Evolutionary conservation across 2,113 vertebrate genomes (phyloP), one percentile per base, ranked within the genome.

Genomic region (Saccopteryx bilineata): DNA sequence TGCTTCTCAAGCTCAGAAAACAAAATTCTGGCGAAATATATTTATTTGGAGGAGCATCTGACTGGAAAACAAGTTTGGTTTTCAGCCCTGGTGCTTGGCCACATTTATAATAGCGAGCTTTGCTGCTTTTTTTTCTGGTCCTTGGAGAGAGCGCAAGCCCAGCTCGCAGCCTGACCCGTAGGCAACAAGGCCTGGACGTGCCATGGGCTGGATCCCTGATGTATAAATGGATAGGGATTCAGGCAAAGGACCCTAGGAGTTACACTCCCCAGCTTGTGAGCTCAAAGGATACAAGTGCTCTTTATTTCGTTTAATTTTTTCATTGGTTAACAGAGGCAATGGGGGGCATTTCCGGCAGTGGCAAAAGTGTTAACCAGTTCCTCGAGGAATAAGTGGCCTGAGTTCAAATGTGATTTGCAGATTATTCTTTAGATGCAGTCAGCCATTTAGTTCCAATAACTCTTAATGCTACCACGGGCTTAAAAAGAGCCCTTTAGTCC

Each of bases 1-100:
- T 97, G 97, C 96, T 97, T 96, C 93, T 92, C 96, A 89, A 97
- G 92, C 97, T 96, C 97, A 96, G 97, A 98, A 97, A 98, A 97
- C 96, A 93, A 74, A 92, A 97, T 74, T 91, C 72, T 8, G 79
- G 90, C 90, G 89, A 98, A 98, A 97, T 95, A 94, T 85, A 97
- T 65, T 95, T 97, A 91, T 95, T 94, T 84, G 61, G 12, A 90
- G 61, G 48, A 93, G 87, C 95, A 82, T 83, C n/a, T 81, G 68
- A 90, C 46, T 28, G 91, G 82, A 75, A 97, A 97, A 95, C 69
- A 87, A 93, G 58, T 39, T 66, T 54, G 54, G 31, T 94, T 94
- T 94, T 84, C 76, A 94, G 91, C 18, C 33, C 24, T 31, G 0
- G 7, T 56, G 15, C 39, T 85, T 87, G 65, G 60, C 50, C 52